A percentile compares a stretch with the other conserved stretches of the same genome.
Conservation (phyloP, 2,113 vertebrate genomes). For the Cisticola juncidis region DNA sequence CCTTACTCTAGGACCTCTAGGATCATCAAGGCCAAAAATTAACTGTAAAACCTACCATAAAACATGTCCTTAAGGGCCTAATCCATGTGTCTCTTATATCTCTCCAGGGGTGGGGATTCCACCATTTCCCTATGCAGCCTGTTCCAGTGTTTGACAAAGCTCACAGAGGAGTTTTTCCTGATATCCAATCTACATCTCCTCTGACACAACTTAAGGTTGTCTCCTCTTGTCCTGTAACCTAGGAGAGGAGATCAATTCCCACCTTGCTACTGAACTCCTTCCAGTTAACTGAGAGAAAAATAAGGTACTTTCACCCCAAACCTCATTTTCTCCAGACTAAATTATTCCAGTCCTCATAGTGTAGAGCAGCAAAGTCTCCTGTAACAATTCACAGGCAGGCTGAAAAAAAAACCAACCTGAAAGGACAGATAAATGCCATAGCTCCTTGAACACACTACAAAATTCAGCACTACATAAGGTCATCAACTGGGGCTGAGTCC, state of each 20-base stretch:
- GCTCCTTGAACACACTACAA: neutral
- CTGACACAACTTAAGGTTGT: neutral
- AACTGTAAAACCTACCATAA: neutral
- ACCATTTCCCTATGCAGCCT: neutral
- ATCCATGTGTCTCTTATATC: neutral
- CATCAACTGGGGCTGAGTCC: fast-evolving
- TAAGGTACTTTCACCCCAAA: neutral
- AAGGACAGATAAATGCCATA: neutral
- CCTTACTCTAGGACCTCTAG: neutral
- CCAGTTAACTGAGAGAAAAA: neutral
- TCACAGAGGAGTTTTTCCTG: neutral
- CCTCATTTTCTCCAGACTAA: neutral
- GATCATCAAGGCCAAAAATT: neutral
- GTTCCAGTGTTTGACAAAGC: neutral
- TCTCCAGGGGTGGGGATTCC: neutral
- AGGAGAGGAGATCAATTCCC: neutral
- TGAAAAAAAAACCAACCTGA: neutral
- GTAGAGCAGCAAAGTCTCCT: neutral
- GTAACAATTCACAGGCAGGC: neutral
- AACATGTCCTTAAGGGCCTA: neutral
- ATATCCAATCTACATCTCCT: neutral
- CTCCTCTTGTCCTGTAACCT: neutral
- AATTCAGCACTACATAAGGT: neutral
- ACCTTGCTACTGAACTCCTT: neutral
- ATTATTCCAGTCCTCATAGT: neutral